Conservation (phyloP, 2,113 vertebrate species). For the Caloenas nicobarica region DNA sequence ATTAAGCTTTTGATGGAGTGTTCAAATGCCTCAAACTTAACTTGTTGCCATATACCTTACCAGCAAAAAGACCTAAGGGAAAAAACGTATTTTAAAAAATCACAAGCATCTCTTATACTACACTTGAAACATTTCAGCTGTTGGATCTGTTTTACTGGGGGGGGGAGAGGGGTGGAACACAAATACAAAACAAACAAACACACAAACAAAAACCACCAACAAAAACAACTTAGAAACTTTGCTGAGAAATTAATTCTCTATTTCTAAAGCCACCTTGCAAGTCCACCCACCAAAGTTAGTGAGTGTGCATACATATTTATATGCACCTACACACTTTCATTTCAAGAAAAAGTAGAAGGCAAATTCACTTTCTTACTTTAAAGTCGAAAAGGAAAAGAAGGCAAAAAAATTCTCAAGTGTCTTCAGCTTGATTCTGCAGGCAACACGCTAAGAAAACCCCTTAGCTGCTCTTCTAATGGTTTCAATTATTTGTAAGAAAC, state of each 20-base stretch:
- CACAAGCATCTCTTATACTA: not conserved
- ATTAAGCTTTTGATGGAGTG: not conserved
- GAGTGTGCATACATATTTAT: conserved; percentile 51
- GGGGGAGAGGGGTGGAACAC: not conserved
- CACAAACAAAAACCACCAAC: not conserved
- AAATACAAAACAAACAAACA: no score
- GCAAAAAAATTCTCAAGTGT: conserved; percentile 33
- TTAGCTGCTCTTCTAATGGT: not conserved
- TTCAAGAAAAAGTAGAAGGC: not conserved
- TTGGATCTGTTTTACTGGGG: not conserved
- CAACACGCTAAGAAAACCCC: conserved; percentile 4
- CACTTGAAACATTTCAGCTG: not conserved
- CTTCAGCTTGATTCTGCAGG: not conserved
- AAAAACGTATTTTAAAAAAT: not conserved
- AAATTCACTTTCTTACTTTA: not conserved
- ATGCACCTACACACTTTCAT: not conserved
- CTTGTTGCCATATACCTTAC: not conserved
- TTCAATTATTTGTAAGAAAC: conserved; percentile 16
- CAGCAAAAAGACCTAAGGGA: not conserved
- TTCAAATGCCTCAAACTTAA: not conserved
- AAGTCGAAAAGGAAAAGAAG: not conserved
- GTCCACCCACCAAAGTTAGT: not conserved
- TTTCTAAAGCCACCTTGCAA: conserved; percentile 33
- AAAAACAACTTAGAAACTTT: not conserved
- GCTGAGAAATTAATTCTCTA: not conserved